Evolutionary conservation across 2,888 invertebrate genomes (phyloP).

Genomic region (Fabriciana adippe): DNA sequence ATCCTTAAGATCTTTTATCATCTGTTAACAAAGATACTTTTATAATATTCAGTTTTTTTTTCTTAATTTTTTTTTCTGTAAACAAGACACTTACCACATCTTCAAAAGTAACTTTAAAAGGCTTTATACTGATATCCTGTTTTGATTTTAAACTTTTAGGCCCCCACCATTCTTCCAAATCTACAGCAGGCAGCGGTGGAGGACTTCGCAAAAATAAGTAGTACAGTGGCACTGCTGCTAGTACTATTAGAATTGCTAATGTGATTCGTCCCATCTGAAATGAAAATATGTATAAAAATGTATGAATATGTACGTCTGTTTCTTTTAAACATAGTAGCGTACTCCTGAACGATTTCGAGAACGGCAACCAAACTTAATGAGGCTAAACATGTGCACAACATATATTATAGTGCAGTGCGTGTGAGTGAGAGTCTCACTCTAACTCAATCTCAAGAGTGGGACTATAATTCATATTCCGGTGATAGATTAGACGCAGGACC

Average conservation of each 20-base stretch:
- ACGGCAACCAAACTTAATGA: background rate
- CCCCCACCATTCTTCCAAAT: conserved; percentile 83
- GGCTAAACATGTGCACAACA: background rate
- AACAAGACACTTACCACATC: conserved; percentile 73
- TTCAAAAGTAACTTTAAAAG: conserved; percentile 83
- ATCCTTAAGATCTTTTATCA: conserved; percentile 47
- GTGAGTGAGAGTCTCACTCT: no score
- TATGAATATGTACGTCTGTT: background rate
- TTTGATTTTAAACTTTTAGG: conserved; percentile 65
- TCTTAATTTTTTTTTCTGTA: background rate
- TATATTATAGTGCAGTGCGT: no score
- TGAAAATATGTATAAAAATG: conserved; percentile 38
- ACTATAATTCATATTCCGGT: no score
- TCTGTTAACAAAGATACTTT: conserved; percentile 38
- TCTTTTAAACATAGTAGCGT: background rate
- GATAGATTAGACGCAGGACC: no score
- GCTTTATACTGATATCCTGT: conserved; percentile 78
- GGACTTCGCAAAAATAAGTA: conserved; percentile 46
- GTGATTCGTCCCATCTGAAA: conserved; percentile 52
- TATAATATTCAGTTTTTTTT: background rate
- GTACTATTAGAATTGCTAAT: conserved; percentile 42
- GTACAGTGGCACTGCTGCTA: conserved; percentile 45
- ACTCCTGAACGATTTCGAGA: no score
- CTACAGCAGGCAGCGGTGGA: conserved; percentile 47
- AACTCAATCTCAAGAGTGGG: no score